Conservation (phyloP, 2,113 vertebrate genomes). For the Cololabis saira region DNA sequence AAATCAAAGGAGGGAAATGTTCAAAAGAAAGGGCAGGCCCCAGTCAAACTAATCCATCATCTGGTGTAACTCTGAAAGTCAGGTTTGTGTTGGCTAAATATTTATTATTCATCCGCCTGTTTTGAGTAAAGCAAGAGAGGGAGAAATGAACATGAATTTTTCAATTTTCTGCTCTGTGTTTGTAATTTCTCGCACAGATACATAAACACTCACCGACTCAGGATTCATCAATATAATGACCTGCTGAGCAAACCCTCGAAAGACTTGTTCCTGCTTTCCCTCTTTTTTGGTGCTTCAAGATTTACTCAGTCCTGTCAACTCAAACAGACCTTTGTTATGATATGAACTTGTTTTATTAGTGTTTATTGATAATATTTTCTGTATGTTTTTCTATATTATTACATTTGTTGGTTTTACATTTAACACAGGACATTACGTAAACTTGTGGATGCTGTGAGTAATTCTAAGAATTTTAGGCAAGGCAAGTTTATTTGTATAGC, state of each 20-base stretch:
- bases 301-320: conserved; percentile 9
- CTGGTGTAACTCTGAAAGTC: conserved; percentile 47
- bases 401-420: background rate
- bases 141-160: conserved; percentile 41
- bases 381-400: background rate
- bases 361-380: conserved; percentile 4
- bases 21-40: conserved; percentile 50
- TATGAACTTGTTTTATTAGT: conserved; percentile 9
- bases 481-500: too few species aligned
- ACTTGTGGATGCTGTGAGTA: too few species aligned
- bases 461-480: too few species aligned
- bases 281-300: conserved; percentile 1
- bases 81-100: conserved; percentile 50
- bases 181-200: conserved; percentile 7
- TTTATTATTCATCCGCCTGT: conserved; percentile 64
- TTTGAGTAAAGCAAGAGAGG: conserved; percentile 35
- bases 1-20: conserved; percentile 54
- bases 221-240: conserved; percentile 47
- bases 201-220: conserved; percentile 17
- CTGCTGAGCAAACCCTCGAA: conserved; percentile 24
- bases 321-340: background rate
- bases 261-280: conserved; percentile 9
- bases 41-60: conserved; percentile 55
- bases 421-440: too few species aligned
- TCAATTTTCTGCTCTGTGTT: conserved; percentile 33